Evolutionary conservation across 2,113 vertebrate genomes (phyloP), one percentile per base, ranked within the genome.

Genomic region (Alectura lathami): DNA sequence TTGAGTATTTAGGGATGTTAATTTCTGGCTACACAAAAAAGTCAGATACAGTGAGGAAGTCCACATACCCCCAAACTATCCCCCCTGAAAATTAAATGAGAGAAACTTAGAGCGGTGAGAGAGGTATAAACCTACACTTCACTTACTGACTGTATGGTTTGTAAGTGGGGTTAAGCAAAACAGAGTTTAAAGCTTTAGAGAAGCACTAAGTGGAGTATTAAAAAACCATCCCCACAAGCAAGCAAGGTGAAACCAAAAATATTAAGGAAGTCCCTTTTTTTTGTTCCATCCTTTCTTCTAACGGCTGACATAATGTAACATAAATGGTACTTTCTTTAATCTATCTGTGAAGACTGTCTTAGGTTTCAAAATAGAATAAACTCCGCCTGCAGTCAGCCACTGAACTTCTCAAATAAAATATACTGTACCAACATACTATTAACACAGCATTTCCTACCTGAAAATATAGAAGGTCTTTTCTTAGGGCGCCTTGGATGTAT

Each of bases 401-500:
- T n/a, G 32, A 67, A 68, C 72, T 56, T 29, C 70, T 73, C 50
- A 88, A 54, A 40, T 66, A 91, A 85, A 93, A 91, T 60, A 56
- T 18, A 80, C 3, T 40, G 21, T 38, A 74, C 21, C 42, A 78
- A 80, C 13, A 76, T 22, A 76, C 23, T 47, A 54, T 2, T 40
- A 73, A 69, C 42, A 94, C 8, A 91, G 48, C 43, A 94, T 50
- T 79, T 97, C 99, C 97, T 99, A 99, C 99, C 98, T 99, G 98
- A 98, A 96, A 99, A 98, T 97, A 99, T 96, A 90, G 98, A 98
- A 77, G 99, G 99, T 97, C 99, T 98, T 98, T 99, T 99, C 98
- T 97, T 99, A 20, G 97, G 92, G 54, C 98, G 98, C 85, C 98
- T 98, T 95, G 98, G 98, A 93, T 97, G 97, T 66, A 98, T 50